A percentile compares a stretch with the other conserved stretches of the same genome.
These are phyloP conservation scores for Aspidiotus rigidus DNA, from an alignment of 2,888 invertebrate genomes.

Conservation along the genomic window DNA sequence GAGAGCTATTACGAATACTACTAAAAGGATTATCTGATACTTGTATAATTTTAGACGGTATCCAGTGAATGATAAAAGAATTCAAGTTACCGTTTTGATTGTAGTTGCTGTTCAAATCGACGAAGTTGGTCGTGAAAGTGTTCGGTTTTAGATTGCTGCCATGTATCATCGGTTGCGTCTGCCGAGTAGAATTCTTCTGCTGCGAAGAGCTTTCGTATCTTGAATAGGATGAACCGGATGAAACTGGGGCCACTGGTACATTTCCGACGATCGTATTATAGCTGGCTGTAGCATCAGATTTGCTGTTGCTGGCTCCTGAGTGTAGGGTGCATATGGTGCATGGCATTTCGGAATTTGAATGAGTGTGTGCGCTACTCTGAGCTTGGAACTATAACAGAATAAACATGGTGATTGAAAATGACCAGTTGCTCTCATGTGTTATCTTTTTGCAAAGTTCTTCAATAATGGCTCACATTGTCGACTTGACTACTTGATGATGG, in stretches of 20 bases:
- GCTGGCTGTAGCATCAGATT: too few species aligned
- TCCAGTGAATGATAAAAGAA: neutral
- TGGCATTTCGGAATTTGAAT: too few species aligned
- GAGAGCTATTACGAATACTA: neutral
- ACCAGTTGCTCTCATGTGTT: too few species aligned
- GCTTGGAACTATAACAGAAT: too few species aligned
- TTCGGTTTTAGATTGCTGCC: neutral
- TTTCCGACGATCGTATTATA: neutral
- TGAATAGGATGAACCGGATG: neutral
- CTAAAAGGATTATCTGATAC: neutral
- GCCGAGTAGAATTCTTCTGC: neutral
- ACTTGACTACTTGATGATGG: too few species aligned
- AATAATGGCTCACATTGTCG: too few species aligned
- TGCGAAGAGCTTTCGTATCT: neutral
- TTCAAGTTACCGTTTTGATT: neutral
- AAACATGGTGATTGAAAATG: too few species aligned
- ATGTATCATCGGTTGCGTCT: neutral
- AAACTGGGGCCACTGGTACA: neutral
- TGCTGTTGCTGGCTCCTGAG: too few species aligned
- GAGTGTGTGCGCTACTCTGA: too few species aligned
- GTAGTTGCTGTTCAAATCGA: neutral
- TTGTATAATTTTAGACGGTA: neutral
- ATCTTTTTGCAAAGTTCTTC: too few species aligned
- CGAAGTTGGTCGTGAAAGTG: conserved; percentile 4
- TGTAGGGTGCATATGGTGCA: too few species aligned